Base-by-base conservation (phyloP, 2,113 vertebrate genomes). In the Alectura lathami region DNA sequence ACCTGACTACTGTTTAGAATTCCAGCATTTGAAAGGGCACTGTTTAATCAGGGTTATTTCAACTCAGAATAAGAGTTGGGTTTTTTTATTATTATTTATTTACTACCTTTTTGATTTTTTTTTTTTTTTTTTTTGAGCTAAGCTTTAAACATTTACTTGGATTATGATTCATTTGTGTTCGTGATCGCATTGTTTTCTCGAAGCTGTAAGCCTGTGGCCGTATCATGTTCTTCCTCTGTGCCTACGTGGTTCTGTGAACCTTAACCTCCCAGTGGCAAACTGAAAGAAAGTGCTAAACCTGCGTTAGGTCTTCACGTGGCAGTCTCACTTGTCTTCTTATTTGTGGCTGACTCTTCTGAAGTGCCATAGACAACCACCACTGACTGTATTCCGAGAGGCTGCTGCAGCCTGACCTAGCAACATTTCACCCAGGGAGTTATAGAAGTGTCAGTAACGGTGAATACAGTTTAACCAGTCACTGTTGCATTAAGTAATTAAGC, bases 151-250 rank as follows among this genome's bases (percentile, higher is more conserved):
- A 17, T 67, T 83, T 96, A 69, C 95, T 96, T 95, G 50, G 63
- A 53, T 83, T 89, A 76, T 48, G 79, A 73, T 74, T 92, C 73
- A 23, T 83, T 82, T 89, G 80, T 89, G 27, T 94, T 96, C 91
- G 74, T 69, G 88, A 92, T 86, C 89, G 83, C 48, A 82, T 96
- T 95, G 92, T 86, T 93, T 96, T 84, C 69, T 75, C 69, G 67
- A 32, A 82, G 74, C 86, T 96, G 81, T 89, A 87, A 86, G 77
- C 70, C 68, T 64, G 57, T 24, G 69, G 54, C 69, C 16, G 0
- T 57, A 77, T 83, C 42, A 50, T 45, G 89, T 66, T 75, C 84
- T 96, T 88, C 68, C 54, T 73, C 34, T 3, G 1, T 48, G 27
- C 68, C 62, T 79, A 32, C 4, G 2, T 48, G 27, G 45, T 70